phyloP scores from a whole-genome alignment of 2,888 invertebrate species.

The Sphaerophoria taeniata region DNA sequence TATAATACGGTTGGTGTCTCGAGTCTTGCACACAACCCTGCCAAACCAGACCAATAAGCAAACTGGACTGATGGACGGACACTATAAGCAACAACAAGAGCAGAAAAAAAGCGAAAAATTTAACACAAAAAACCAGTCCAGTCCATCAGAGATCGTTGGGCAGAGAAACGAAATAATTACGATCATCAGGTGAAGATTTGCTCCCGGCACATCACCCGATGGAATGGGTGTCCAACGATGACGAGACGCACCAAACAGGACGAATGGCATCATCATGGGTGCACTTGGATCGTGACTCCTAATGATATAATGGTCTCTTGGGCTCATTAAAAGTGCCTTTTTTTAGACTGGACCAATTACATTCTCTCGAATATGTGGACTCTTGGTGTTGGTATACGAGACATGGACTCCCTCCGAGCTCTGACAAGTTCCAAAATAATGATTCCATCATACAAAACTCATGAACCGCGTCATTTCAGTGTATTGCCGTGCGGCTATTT shows the following conservation, averaged over 20 bases:
- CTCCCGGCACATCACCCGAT: constrained; percentile 46
- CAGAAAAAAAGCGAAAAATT: neutral
- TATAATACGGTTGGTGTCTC: constrained; percentile 29
- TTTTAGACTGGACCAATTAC: constrained; percentile 65
- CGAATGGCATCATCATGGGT: constrained; percentile 57
- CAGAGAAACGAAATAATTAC: constrained; percentile 70
- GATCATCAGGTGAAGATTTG: constrained; percentile 70
- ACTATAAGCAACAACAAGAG: neutral
- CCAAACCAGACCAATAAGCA: constrained; percentile 61
- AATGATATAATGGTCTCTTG: constrained; percentile 70
- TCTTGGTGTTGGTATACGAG: neutral
- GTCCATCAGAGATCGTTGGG: constrained; percentile 30
- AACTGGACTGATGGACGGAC: constrained; percentile 33
- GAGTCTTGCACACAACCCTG: neutral
- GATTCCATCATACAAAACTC: constrained; percentile 69
- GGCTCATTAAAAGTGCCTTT: constrained; percentile 40
- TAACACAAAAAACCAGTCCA: constrained; percentile 31
- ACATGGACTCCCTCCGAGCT: constrained; percentile 24
- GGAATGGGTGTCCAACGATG: neutral
- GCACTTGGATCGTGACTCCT: constrained; percentile 73
- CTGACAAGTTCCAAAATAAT: constrained; percentile 61
- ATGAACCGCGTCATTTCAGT: neutral
- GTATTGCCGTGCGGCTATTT: constrained; percentile 13
- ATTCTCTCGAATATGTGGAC: constrained; percentile 1
- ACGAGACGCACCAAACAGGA: constrained; percentile 16